These are phyloP conservation scores for Calliphora vomitoria DNA, from an alignment of 2,888 invertebrate species.

Conservation along the genomic window DNA sequence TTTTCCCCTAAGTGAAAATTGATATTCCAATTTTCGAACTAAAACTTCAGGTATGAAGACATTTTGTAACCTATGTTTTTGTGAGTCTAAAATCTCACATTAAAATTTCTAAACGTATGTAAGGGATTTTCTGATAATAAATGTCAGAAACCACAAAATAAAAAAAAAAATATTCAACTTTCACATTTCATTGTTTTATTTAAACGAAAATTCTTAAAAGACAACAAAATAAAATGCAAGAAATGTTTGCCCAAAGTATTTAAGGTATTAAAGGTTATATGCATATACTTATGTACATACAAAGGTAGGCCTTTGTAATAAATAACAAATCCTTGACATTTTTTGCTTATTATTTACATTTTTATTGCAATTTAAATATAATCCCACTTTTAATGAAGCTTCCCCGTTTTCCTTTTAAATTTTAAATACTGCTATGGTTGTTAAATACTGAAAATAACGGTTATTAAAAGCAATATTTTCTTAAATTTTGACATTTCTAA, in stretches of 20 bases:
- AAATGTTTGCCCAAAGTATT: neutral
- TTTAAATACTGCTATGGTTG: neutral
- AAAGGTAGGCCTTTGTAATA: neutral
- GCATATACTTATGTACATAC: neutral
- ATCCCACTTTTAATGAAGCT: constrained; percentile 30
- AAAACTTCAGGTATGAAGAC: too few species aligned
- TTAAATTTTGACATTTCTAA: constrained; percentile 69
- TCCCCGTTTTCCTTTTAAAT: neutral
- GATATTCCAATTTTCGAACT: too few species aligned
- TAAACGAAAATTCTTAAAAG: neutral
- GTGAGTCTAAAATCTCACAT: too few species aligned
- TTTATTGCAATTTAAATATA: constrained; percentile 18
- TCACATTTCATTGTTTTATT: too few species aligned
- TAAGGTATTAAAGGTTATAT: neutral
- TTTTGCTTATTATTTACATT: constrained; percentile 4
- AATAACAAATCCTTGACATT: constrained; percentile 24
- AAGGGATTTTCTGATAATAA: too few species aligned
- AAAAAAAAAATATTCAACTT: too few species aligned
- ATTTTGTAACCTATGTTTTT: too few species aligned
- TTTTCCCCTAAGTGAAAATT: too few species aligned
- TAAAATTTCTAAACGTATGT: too few species aligned
- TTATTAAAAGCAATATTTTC: constrained; percentile 65
- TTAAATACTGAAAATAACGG: neutral
- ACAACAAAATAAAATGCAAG: neutral
- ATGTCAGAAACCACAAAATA: too few species aligned